Evolutionary conservation across 2,888 invertebrate species (phyloP).

Genomic region (Augiades crinisus): DNA sequence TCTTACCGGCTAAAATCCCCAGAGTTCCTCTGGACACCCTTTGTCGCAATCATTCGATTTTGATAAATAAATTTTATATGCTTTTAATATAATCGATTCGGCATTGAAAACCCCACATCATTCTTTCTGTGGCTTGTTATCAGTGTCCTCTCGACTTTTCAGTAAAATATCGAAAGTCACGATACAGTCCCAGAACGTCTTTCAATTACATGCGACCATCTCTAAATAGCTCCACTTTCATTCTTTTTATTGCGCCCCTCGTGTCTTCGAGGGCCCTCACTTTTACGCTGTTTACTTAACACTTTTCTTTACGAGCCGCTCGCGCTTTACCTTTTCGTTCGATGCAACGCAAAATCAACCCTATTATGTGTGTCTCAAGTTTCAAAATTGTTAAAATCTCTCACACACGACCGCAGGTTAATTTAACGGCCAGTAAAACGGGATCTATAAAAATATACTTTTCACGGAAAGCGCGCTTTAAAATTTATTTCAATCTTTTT

Average conservation of each 20-base stretch:
- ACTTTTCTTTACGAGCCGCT: conserved; percentile 15
- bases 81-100: no score
- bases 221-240: neutral
- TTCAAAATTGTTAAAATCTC: neutral
- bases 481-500: conserved; percentile 2
- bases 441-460: conserved; percentile 17
- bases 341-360: neutral
- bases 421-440: conserved; percentile 16
- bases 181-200: no score
- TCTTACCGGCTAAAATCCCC: no score
- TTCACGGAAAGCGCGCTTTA: conserved; percentile 1
- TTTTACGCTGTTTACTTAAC: conserved; percentile 15
- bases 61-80: no score
- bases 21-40: no score
- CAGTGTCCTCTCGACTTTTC: no score
- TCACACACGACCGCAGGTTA: neutral
- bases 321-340: neutral
- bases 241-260: conserved; percentile 1
- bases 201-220: no score
- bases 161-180: no score
- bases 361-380: neutral
- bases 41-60: no score
- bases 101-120: no score
- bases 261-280: conserved; percentile 4
- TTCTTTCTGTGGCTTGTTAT: no score